phyloP scores from a whole-genome alignment of 2,888 invertebrate species.

The Liodrosophila aerea region DNA sequence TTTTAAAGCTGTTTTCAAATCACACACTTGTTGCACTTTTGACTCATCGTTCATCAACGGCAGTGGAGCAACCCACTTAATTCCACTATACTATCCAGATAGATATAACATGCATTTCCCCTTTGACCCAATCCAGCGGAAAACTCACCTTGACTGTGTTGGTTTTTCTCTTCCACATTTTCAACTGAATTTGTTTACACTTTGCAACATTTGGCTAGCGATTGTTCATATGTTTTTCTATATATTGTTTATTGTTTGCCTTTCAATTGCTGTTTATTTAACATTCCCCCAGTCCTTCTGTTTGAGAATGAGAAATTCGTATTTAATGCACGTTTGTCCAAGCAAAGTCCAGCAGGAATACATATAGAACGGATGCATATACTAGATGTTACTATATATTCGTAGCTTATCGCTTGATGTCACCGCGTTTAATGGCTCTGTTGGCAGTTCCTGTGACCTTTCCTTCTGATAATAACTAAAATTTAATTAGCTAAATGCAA shows the following conservation, averaged over 20 bases:
- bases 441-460: constrained; percentile 12
- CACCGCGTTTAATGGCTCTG: constrained; percentile 39
- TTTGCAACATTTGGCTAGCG: constrained; percentile 61
- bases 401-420: background rate
- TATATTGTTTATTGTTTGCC: constrained; percentile 60
- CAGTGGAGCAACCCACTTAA: no score
- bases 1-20: constrained; percentile 30
- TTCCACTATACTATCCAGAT: background rate
- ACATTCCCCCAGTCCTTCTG: background rate
- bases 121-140: no score
- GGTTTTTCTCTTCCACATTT: constrained; percentile 5
- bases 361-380: no score
- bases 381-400: background rate
- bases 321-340: constrained; percentile 14
- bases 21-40: constrained; percentile 37
- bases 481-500: constrained; percentile 61
- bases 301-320: background rate
- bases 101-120: no score
- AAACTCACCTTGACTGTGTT: no score
- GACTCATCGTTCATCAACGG: constrained; percentile 44
- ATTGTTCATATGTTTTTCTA: constrained; percentile 50
- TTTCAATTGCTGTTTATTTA: constrained; percentile 55
- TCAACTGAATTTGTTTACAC: constrained; percentile 51
- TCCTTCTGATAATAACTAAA: constrained; percentile 42
- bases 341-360: constrained; percentile 8